Evolutionary conservation across 2,113 vertebrate genomes (phyloP).

Genomic region (Cardinalis cardinalis): DNA sequence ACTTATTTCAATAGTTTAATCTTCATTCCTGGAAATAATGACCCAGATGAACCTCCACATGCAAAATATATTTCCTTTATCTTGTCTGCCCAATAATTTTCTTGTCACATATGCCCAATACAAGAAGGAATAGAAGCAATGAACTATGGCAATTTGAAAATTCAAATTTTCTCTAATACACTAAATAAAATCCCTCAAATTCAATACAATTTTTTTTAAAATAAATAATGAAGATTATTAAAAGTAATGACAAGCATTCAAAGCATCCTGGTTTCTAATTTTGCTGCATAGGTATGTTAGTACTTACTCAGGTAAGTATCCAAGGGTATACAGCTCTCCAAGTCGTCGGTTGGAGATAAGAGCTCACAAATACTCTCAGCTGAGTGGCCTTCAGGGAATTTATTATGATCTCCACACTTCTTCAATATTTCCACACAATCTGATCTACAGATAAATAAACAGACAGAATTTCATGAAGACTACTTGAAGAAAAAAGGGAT

Average conservation of each 20-base stretch:
- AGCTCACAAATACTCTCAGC: constrained; percentile 95
- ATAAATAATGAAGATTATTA: background rate
- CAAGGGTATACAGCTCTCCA: constrained; percentile 91
- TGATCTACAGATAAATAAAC: constrained; percentile 78
- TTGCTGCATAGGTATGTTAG: background rate
- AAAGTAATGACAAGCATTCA: background rate
- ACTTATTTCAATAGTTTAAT: background rate
- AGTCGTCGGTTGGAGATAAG: constrained; percentile 89
- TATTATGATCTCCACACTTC: constrained; percentile 90
- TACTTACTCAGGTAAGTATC: constrained; percentile 92
- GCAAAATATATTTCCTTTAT: background rate
- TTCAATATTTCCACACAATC: constrained; percentile 96
- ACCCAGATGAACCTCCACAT: background rate
- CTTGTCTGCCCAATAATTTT: background rate
- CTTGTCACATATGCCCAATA: background rate
- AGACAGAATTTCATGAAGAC: background rate
- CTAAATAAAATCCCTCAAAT: background rate
- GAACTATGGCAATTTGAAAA: background rate
- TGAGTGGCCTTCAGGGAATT: constrained; percentile 88
- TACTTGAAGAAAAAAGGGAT: background rate
- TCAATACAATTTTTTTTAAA: background rate
- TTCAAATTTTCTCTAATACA: background rate
- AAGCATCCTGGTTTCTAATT: background rate
- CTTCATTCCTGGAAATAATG: background rate
- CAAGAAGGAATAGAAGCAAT: background rate